phyloP scores from a whole-genome alignment of 2,888 invertebrate species.

The Tetrapedia diversipes region DNA sequence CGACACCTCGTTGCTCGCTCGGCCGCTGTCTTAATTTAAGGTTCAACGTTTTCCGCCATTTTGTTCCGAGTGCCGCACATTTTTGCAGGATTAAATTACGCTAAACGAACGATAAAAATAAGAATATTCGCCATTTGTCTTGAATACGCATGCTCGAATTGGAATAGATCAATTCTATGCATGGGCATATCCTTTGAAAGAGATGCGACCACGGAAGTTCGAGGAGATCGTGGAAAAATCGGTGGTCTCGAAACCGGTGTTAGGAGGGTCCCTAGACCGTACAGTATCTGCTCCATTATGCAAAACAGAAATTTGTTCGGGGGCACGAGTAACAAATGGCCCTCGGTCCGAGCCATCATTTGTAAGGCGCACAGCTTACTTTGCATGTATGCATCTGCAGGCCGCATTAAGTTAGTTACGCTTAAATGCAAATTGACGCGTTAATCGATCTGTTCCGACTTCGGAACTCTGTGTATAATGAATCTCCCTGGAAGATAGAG shows the following conservation, averaged over 20 bases:
- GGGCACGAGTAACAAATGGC: conserved; percentile 70
- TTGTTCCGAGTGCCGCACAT: conserved; percentile 5
- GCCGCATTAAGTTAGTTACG: conserved; percentile 80
- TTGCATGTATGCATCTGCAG: conserved; percentile 70
- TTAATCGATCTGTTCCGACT: conserved; percentile 79
- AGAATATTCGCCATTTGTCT: not conserved
- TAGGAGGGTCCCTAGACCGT: not conserved
- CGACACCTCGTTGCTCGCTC: conserved; percentile 75
- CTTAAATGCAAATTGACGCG: conserved; percentile 81
- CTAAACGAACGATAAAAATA: not conserved
- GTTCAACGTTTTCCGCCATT: conserved; percentile 57
- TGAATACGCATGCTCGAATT: not conserved
- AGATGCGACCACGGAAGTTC: not conserved
- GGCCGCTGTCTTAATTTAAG: conserved; percentile 76
- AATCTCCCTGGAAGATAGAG: conserved; percentile 40
- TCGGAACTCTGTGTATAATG: conserved; percentile 70
- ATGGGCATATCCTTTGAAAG: no score
- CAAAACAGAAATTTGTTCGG: conserved; percentile 65
- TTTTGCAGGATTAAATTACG: not conserved
- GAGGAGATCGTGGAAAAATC: not conserved
- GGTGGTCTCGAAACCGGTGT: not conserved
- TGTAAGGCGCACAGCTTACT: conserved; percentile 71
- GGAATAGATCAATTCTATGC: no score
- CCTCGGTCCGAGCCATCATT: conserved; percentile 73
- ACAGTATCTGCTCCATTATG: conserved; percentile 44